Evolutionary conservation across 2,888 invertebrate species (phyloP), one percentile per base, ranked within the genome.

Genomic region (Dynastes tityus): DNA sequence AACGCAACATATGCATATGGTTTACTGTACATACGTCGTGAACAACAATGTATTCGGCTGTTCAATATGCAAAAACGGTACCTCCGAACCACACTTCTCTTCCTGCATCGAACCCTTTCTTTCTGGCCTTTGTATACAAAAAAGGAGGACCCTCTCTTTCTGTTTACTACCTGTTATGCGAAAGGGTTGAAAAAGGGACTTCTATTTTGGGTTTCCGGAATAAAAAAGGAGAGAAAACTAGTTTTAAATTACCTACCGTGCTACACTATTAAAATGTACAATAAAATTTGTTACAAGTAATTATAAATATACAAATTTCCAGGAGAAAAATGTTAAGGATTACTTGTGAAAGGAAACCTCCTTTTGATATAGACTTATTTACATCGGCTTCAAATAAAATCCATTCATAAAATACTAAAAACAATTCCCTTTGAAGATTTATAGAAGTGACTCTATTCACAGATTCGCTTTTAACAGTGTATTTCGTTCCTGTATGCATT

Each of bases 91-190:
- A 16, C 67, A 55, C 67, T 53, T 40, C 84, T 87, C 87, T 88
- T 88, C 87, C 87, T 87, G 87, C 40, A 61, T 73, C 22, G 87
- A 84, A 84, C 86, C 84, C 83, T 85, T 86, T 86, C 86, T 80
- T 84, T 86, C 84, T 82, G 81, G 75, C 79, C 75, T 58, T 79
- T 71, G 76, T 78, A 80, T 32, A 70, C 32, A 76, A 70, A 79
- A 81, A 80, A 49, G 81, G 82, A 78, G 73, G 79, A 77, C 80
- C 80, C 82, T 82, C 80, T 80, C 80, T 82, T 81, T 84, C 83
- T 83, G 82, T 82, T 73, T 68, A 82, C 81, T 84, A 84, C 84
- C 84, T 84, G 84, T 82, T 80, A 58, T 22, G 78, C 80, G 73
- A 82, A 82, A 82, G 83, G 83, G 83, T 83, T 83, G 79, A 78